Evolutionary conservation across 2,888 invertebrate genomes (phyloP), one percentile per base, ranked within the genome.

Genomic region (Plutella xylostella): DNA sequence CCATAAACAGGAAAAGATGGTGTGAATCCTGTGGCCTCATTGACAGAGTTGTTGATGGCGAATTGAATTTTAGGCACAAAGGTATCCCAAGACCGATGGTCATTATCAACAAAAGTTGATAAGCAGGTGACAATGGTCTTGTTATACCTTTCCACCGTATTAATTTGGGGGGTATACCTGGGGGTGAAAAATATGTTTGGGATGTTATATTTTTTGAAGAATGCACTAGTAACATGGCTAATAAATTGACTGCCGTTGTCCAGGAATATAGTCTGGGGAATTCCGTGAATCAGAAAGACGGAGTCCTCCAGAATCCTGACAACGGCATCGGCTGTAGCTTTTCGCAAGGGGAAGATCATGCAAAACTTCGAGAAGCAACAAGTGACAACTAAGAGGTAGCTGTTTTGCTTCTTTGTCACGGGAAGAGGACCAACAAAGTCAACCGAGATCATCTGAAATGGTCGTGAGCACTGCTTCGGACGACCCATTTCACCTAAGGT

Each of bases 381-480:
- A 1, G 48, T 51, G 0, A 54, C 30, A 1, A 55, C 57, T 0
- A 57, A 44, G 0, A 55, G 40, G 21, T 47, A 53, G 3, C 2
- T 28, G 30, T 54, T 48, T 7, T 47, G 50, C 34, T 52, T 52
- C 6, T 51, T 14, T 0, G 46, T 25, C 1, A 2, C 5, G 0
- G 58, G 57, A 2, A 60, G 12, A 4, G 55, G 53, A 14, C 60
- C 57, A 1, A 58, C 44, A 0, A 60, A 17, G 42, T 60, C 57
- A 0, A 57, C 43, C 0, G 50, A 50, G 4, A 55, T 31, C 17
- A 22, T 50, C 43, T 53, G 58, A 45, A 54, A 60, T 18, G 55
- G 61, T 18, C 51, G 39, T 25, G 18, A 51, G 39, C 49, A 57
- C 0, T 47, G 21, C 38, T 55, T 57, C 5, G 52, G 57, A 12